Percentiles rank a stretch among this genome's conserved stretches.
These are phyloP conservation scores for Apodemus speciosus DNA, from an alignment of 2,113 vertebrate genomes.

Conservation along the genomic window DNA sequence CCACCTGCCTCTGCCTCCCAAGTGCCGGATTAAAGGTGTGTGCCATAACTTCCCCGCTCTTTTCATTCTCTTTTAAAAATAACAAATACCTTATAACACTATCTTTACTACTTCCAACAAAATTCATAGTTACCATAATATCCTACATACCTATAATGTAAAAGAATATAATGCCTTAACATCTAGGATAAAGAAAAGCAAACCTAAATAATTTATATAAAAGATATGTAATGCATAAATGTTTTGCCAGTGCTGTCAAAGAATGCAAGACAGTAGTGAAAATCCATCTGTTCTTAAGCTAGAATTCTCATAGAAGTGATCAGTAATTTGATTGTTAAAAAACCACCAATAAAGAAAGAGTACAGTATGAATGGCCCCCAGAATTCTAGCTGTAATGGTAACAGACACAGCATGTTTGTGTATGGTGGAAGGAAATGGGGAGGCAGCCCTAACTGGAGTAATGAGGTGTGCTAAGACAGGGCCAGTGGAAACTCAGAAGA, in stretches of 20 bases:
- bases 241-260: constrained; percentile 3
- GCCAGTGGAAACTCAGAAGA: neutral
- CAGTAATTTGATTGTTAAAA: neutral
- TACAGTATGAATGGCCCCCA: neutral
- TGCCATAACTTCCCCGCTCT: too few relatives aligned
- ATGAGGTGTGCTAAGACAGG: neutral
- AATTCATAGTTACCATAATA: constrained; percentile 10
- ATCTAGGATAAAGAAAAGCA: constrained; percentile 13
- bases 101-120: constrained; percentile 5
- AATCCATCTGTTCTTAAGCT: constrained; percentile 3
- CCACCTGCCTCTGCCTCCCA: too few relatives aligned
- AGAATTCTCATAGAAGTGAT: constrained; percentile 12
- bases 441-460: neutral
- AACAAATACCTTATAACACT: constrained; percentile 5
- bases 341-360: neutral
- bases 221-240: neutral
- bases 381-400: neutral
- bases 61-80: neutral
- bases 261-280: neutral
- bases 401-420: neutral
- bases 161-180: neutral
- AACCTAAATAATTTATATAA: constrained; percentile 18
- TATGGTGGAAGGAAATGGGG: neutral
- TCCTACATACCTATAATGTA: neutral
- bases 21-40: too few relatives aligned